Evolutionary conservation across 2,888 invertebrate species (phyloP).

Genomic region (Diachrysia chrysitis): DNA sequence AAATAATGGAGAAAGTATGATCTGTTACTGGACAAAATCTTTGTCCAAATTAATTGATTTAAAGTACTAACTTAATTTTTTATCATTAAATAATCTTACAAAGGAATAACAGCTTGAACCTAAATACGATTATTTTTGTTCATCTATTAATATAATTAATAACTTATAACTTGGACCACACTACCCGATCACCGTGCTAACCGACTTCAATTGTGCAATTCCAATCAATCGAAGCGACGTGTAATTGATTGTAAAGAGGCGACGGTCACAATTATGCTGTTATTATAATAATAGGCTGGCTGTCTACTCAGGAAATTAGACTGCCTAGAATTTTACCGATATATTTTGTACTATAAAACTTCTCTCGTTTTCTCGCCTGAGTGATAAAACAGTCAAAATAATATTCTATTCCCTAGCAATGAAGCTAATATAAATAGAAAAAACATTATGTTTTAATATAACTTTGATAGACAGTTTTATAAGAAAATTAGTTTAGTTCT

Average conservation of each 20-base stretch:
- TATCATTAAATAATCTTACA: not conserved
- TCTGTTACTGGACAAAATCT: no score
- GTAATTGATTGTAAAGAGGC: conserved; percentile 68
- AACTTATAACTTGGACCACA: conserved; percentile 21
- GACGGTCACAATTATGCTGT: conserved; percentile 46
- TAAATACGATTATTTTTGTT: no score
- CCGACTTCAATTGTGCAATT: conserved; percentile 76
- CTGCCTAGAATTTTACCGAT: not conserved
- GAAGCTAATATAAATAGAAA: no score
- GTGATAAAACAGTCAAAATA: no score
- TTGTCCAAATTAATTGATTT: no score
- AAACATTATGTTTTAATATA: no score
- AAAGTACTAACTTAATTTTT: no score
- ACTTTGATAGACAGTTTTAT: no score
- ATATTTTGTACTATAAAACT: not conserved
- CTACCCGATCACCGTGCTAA: conserved; percentile 48
- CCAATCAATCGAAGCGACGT: conserved; percentile 67
- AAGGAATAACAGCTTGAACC: no score
- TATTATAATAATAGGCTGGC: conserved; percentile 27
- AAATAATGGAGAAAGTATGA: no score
- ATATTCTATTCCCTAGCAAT: no score
- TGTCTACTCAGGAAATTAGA: not conserved
- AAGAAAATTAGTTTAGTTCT: no score
- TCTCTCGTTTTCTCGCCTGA: not conserved
- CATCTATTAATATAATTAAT: not conserved